These are phyloP conservation scores for Hormiphora californensis DNA, from an alignment of 37 sponge, comb jelly and placozoan species.

Conservation along the genomic window DNA sequence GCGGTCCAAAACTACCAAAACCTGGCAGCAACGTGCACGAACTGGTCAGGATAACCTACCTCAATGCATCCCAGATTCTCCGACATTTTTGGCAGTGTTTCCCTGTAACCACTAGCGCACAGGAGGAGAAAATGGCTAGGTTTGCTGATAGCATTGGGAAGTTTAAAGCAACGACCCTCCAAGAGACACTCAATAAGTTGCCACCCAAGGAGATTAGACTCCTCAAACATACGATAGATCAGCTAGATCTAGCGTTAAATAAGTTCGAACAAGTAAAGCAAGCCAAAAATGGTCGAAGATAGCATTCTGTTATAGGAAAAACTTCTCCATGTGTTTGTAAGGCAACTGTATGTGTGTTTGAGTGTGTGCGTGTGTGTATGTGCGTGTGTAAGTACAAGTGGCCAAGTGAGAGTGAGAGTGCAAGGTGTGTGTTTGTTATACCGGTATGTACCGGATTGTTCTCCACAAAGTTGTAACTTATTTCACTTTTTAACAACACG, in stretches of 20 bases:
- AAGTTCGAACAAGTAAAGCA: conserved; percentile 7
- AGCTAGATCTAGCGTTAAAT: conserved; percentile 5
- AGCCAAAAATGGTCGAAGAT: too few species aligned
- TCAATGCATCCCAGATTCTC: conserved; percentile 36
- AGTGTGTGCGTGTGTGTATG: too few species aligned
- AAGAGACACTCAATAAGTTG: not conserved
- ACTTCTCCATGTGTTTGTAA: too few species aligned
- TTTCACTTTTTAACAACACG: too few species aligned
- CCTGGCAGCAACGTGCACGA: not conserved
- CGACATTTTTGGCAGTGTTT: conserved; percentile 42
- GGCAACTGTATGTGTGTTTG: too few species aligned
- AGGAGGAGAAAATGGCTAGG: conserved; percentile 14
- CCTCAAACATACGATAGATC: conserved; percentile 36
- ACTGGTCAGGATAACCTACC: not conserved
- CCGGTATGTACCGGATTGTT: too few species aligned
- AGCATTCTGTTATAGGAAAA: too few species aligned
- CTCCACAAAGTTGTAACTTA: too few species aligned
- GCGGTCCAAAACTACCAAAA: not conserved
- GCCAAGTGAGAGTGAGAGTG: too few species aligned
- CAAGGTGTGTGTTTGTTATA: too few species aligned
- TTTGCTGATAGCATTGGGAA: conserved; percentile 32
- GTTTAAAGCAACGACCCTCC: not conserved
- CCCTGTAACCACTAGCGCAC: not conserved
- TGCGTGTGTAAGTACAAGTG: too few species aligned
- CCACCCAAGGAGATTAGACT: not conserved